A percentile compares a stretch with the other conserved stretches of the same genome.
Conservation (phyloP, 2,888 invertebrate species). For the Aethes cnicana region DNA sequence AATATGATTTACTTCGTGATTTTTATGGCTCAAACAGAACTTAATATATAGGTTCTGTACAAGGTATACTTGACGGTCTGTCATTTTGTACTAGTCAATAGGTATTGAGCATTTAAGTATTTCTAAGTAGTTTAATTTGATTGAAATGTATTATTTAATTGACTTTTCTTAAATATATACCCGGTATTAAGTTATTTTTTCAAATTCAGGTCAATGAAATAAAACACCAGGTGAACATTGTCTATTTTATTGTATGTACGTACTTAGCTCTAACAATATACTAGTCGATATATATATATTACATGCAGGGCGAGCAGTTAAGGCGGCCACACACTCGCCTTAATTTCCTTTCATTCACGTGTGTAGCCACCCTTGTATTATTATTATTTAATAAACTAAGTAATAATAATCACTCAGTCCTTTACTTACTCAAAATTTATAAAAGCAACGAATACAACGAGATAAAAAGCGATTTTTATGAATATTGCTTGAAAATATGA, state of each 20-base stretch:
- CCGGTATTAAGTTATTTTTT: neutral
- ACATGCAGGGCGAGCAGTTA: conserved; percentile 55
- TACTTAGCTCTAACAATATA: conserved; percentile 66
- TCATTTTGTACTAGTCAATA: too few relatives aligned
- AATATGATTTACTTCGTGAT: too few relatives aligned
- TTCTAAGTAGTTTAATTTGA: too few relatives aligned
- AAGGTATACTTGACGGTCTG: too few relatives aligned
- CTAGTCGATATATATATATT: conserved; percentile 57
- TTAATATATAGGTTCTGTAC: too few relatives aligned
- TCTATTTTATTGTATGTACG: conserved; percentile 77
- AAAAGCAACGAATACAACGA: conserved; percentile 20
- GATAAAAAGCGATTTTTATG: conserved; percentile 16
- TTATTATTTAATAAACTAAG: conserved; percentile 34
- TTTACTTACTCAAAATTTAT: conserved; percentile 43
- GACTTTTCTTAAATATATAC: too few relatives aligned
- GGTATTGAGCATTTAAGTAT: too few relatives aligned
- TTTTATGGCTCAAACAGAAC: too few relatives aligned
- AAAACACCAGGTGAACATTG: conserved; percentile 70
- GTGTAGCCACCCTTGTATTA: conserved; percentile 35
- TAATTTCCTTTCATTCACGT: too few relatives aligned
- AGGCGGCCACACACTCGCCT: conserved; percentile 45
- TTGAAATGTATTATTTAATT: too few relatives aligned
- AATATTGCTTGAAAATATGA: neutral
- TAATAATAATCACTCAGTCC: conserved; percentile 58
- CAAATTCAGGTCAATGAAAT: conserved; percentile 44